A percentile compares a stretch with the other conserved stretches of the same genome.
Evolutionary conservation across 2,797 vertebrate genomes (phyloP).

Genomic region (Monodelphis domestica): DNA sequence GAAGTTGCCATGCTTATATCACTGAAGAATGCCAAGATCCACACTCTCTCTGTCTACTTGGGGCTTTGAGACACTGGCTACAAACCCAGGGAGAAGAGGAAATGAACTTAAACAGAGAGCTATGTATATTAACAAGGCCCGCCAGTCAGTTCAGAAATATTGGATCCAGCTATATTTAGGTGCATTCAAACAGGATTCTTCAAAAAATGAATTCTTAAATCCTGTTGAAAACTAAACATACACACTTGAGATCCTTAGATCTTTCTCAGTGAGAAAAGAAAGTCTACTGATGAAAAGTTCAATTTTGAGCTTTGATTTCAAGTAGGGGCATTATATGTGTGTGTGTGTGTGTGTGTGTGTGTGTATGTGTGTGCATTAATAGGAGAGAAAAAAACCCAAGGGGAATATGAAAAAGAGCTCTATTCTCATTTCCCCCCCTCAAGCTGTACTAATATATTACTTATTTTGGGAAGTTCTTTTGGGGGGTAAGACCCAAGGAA

Average conservation of each 20-base stretch:
- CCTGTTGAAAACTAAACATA: background rate
- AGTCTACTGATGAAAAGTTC: background rate
- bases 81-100: background rate
- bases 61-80: background rate
- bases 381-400: background rate
- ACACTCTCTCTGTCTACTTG: background rate
- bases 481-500: slow-evolving; percentile 65
- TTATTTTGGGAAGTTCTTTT: slow-evolving; percentile 62
- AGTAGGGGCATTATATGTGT: background rate
- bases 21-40: background rate
- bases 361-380: background rate
- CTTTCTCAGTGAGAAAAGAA: background rate
- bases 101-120: background rate
- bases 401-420: background rate
- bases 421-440: background rate
- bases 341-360: too few species aligned
- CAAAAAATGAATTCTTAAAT: background rate
- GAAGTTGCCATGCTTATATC: background rate
- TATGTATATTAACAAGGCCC: background rate
- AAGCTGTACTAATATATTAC: background rate
- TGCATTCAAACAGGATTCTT: background rate
- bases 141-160: background rate
- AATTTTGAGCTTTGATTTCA: background rate
- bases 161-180: background rate
- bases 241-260: background rate